A percentile compares a stretch with the other conserved stretches of the same genome.
phyloP scores from a whole-genome alignment of 2,888 invertebrate species.

The Stegophylla sp. region DNA sequence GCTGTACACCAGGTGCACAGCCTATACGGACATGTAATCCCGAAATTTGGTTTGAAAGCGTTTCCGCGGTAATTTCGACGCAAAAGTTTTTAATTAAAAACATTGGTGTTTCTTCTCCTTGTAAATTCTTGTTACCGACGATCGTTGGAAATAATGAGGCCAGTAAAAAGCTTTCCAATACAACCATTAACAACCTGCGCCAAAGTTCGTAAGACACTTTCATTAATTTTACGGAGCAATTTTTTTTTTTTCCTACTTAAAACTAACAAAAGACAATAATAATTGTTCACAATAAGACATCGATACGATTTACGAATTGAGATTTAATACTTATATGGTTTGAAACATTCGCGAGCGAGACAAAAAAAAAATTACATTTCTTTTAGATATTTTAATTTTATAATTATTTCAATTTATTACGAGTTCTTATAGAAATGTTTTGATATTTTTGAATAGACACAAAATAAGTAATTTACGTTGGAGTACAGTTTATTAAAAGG shows the following conservation, averaged over 20 bases:
- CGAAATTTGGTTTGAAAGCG: constrained; percentile 28
- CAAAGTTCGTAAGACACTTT: constrained; percentile 1
- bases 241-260: constrained; percentile 9
- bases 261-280: constrained; percentile 32
- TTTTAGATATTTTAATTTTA: no score
- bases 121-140: neutral
- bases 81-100: constrained; percentile 53
- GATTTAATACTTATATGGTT: neutral
- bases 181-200: constrained; percentile 27
- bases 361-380: no score
- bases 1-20: constrained; percentile 7
- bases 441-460: no score
- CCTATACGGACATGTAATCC: neutral
- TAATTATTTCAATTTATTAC: no score
- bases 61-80: constrained; percentile 6
- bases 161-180: constrained; percentile 40
- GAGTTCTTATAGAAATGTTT: no score
- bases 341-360: no score
- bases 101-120: neutral
- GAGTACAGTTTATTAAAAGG: no score
- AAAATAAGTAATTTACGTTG: no score
- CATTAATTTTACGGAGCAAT: constrained; percentile 31
- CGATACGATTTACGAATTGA: neutral
- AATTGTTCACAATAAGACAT: neutral
- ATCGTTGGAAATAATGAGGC: constrained; percentile 6